Evolutionary conservation across 2,113 vertebrate genomes (phyloP).

Genomic region (Gymnorhina tibicen): DNA sequence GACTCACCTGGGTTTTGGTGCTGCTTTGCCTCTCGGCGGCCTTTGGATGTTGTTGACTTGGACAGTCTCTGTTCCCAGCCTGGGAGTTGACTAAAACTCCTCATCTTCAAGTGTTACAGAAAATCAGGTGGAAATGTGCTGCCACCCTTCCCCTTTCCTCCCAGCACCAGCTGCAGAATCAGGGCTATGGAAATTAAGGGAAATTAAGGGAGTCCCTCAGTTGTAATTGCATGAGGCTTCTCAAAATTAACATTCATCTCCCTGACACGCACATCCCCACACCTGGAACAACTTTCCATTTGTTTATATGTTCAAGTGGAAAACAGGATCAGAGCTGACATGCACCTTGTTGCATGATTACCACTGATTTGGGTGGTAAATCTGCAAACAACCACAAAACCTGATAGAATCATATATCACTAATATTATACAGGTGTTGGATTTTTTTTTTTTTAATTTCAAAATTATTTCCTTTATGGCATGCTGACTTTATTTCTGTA

Average conservation of each 20-base stretch:
- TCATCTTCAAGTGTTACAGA: background rate
- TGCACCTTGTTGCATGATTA: background rate
- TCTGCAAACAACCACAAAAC: background rate
- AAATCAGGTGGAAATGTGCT: background rate
- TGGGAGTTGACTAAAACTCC: background rate
- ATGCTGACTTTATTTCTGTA: conserved; percentile 19
- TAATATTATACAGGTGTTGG: background rate
- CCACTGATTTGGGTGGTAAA: background rate
- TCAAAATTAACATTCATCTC: background rate
- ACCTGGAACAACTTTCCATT: background rate
- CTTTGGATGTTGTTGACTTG: background rate
- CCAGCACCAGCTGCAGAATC: background rate
- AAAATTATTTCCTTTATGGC: background rate
- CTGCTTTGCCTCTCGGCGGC: background rate
- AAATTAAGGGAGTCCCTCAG: background rate
- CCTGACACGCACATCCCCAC: rapidly evolving
- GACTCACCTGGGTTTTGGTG: background rate
- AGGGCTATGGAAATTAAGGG: background rate
- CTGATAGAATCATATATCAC: background rate
- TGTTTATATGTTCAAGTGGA: background rate
- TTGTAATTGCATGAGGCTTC: background rate
- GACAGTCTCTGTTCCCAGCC: background rate
- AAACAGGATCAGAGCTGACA: background rate
- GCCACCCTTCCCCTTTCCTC: background rate
- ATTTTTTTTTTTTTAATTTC: background rate